phyloP scores from a whole-genome alignment of 2,797 vertebrate species.

The Morus bassanus region DNA sequence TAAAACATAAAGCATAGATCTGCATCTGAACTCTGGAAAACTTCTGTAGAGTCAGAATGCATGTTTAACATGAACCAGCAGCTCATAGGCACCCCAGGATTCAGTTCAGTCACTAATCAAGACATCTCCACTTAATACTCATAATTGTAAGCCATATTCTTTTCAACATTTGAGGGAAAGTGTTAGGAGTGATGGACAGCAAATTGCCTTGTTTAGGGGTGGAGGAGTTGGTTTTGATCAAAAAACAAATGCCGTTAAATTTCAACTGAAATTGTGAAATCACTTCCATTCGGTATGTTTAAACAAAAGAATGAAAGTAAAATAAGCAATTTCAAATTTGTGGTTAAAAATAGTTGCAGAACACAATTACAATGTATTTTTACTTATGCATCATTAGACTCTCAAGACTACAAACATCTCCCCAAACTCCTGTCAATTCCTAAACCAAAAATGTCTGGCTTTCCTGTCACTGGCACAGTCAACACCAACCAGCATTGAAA shows the following conservation, averaged over 20 bases:
- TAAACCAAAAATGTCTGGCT: not conserved
- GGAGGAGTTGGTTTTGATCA: fast-evolving
- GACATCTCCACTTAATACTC: not conserved
- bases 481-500: not conserved
- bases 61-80: not conserved
- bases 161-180: not conserved
- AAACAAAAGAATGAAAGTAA: not conserved
- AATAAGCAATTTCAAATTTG: not conserved
- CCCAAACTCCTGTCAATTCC: not conserved
- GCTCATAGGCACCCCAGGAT: no score
- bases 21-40: not conserved
- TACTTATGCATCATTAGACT: not conserved
- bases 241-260: not conserved
- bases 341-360: not conserved
- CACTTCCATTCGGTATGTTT: not conserved
- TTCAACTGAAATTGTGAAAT: not conserved
- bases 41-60: not conserved
- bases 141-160: not conserved
- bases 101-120: not conserved
- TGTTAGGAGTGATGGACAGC: not conserved
- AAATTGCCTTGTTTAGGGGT: not conserved
- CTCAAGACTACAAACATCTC: not conserved
- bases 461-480: not conserved
- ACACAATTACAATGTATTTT: not conserved
- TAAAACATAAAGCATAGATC: not conserved